Conservation (phyloP, 2,113 vertebrate species). For the Cyanoliseus patagonus region DNA sequence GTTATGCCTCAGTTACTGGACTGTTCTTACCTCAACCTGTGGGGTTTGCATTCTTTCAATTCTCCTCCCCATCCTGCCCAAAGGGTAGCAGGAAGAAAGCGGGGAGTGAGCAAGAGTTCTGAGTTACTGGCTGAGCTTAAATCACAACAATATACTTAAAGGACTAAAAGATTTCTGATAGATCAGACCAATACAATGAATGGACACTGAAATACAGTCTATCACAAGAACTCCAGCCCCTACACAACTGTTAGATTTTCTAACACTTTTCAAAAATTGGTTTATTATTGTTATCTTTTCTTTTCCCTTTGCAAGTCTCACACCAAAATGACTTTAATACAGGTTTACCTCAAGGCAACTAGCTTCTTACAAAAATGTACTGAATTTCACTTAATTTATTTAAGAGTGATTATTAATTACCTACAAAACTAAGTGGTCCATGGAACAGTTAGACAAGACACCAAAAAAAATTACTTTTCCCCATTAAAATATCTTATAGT, state of each 20-base stretch:
- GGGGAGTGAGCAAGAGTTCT: background rate
- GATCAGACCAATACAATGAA: background rate
- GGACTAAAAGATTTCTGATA: background rate
- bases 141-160: background rate
- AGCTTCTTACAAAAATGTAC: background rate
- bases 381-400: background rate
- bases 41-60: background rate
- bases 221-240: background rate
- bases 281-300: background rate
- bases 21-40: background rate
- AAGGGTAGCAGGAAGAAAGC: background rate
- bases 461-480: background rate
- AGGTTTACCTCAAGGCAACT: background rate
- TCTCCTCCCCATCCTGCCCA: background rate
- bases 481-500: background rate
- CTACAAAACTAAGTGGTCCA: background rate
- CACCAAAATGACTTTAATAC: background rate
- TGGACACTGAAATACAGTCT: background rate
- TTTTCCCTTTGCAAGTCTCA: background rate
- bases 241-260: background rate
- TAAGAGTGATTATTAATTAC: background rate
- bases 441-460: background rate
- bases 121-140: background rate
- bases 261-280: background rate
- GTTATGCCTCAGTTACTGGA: background rate